phyloP scores from a whole-genome alignment of 1,140 invertebrate species.

The Drosophila mayri region DNA sequence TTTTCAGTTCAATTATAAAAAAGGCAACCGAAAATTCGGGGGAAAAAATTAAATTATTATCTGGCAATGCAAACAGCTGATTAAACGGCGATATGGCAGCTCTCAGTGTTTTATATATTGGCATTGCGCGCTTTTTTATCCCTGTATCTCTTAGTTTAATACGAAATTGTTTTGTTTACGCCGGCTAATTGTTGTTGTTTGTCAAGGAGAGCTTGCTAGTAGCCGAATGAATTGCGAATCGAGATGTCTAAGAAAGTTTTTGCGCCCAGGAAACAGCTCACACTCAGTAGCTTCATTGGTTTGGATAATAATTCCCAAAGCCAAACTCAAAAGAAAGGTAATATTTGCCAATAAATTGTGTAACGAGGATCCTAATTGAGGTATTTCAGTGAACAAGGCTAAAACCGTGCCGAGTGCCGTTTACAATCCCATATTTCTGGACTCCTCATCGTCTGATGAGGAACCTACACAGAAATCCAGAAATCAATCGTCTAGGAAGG shows the following conservation, averaged over 20 bases:
- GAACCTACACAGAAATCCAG: conserved; percentile 33
- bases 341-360: not conserved
- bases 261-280: conserved; percentile 50
- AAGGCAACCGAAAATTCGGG: not conserved
- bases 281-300: conserved; percentile 57
- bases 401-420: conserved; percentile 28
- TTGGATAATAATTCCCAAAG: conserved; percentile 31
- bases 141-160: not conserved
- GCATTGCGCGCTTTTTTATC: conserved; percentile 43
- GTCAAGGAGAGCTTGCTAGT: conserved; percentile 85
- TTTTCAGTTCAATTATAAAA: not conserved
- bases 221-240: conserved; percentile 85
- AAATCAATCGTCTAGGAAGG: conserved; percentile 15
- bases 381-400: conserved; percentile 13
- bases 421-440: conserved; percentile 78
- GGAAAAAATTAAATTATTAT: not conserved
- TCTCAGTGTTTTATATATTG: conserved; percentile 1
- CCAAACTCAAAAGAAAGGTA: conserved; percentile 21
- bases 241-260: conserved; percentile 35
- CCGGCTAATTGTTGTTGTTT: conserved; percentile 32
- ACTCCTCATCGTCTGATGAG: conserved; percentile 77
- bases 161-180: conserved; percentile 14
- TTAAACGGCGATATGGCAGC: not conserved
- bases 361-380: not conserved
- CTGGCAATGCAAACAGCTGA: conserved; percentile 1